These are phyloP conservation scores for Ricordea florida DNA, from an alignment of 92 coral and sea anemone species.

Conservation along the genomic window DNA sequence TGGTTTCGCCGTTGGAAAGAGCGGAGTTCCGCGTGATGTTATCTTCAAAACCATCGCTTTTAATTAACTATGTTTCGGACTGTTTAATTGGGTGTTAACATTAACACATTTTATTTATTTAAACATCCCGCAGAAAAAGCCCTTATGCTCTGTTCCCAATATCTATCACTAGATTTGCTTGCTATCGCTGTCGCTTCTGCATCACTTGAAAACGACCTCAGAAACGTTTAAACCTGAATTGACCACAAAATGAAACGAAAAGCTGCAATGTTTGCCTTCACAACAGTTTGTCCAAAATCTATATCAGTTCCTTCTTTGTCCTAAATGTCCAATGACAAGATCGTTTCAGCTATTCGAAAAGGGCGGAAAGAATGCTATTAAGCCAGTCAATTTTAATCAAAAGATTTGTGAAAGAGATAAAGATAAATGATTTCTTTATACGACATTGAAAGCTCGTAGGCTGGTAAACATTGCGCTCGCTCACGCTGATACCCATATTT, in stretches of 20 bases:
- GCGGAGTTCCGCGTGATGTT: not conserved
- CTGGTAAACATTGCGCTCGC: slow-evolving; percentile 9
- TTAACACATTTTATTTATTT: too few species aligned
- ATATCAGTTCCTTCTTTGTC: too few species aligned
- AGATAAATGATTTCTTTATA: slow-evolving; percentile 3
- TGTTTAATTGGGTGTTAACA: slow-evolving; percentile 39
- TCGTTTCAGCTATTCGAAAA: slow-evolving; percentile 1
- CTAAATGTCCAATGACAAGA: too few species aligned
- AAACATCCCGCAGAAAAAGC: too few species aligned
- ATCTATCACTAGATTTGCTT: too few species aligned
- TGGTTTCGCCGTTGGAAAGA: not conserved
- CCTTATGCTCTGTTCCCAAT: too few species aligned
- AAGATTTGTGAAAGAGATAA: not conserved
- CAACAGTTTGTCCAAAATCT: too few species aligned
- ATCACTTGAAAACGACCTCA: too few species aligned
- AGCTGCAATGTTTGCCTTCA: too few species aligned
- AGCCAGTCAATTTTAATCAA: slow-evolving; percentile 16
- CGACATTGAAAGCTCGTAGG: not conserved
- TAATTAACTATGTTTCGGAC: slow-evolving; percentile 28
- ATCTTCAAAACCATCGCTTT: slow-evolving; percentile 8
- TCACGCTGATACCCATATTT: not conserved
- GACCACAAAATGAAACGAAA: too few species aligned
- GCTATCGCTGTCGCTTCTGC: too few species aligned
- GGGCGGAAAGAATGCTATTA: not conserved
- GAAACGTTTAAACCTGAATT: too few species aligned